Conservation (phyloP, 2,888 invertebrate genomes). For the Leptinotarsa rubiginosa region DNA sequence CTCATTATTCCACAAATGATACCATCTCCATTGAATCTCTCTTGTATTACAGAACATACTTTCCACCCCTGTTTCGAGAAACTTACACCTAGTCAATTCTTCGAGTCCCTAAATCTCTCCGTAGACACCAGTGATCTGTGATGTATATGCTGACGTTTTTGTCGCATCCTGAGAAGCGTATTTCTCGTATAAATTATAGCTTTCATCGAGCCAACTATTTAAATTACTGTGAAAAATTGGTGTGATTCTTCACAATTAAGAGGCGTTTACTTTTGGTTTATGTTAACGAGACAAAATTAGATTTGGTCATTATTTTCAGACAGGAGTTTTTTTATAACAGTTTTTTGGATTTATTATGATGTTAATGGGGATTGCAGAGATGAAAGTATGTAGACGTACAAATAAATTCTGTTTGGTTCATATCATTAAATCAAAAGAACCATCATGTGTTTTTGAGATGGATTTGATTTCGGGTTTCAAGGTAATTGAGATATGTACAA, state of each 20-base stretch:
- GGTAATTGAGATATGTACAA: not conserved
- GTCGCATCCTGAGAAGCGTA: slow-evolving; percentile 23
- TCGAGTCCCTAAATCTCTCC: not conserved
- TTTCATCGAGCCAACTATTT: slow-evolving; percentile 58
- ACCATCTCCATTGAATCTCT: no score
- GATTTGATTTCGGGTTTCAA: not conserved
- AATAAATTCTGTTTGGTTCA: slow-evolving; percentile 15
- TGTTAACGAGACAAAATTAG: slow-evolving; percentile 56
- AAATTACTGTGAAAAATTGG: slow-evolving; percentile 61
- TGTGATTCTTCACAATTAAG: slow-evolving; percentile 62
- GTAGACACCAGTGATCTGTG: not conserved
- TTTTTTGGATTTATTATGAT: slow-evolving; percentile 34
- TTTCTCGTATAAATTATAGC: slow-evolving; percentile 56
- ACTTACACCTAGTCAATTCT: not conserved
- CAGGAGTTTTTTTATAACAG: slow-evolving; percentile 28
- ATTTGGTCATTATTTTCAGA: slow-evolving; percentile 49
- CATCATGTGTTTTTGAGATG: not conserved
- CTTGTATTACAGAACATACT: no score
- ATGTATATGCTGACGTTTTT: not conserved
- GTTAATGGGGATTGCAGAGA: slow-evolving; percentile 30
- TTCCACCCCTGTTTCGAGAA: no score
- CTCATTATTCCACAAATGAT: no score
- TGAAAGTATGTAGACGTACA: slow-evolving; percentile 25
- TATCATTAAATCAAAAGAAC: slow-evolving; percentile 4
- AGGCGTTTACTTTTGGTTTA: slow-evolving; percentile 56